These are phyloP conservation scores for Macquaria australasica DNA, from an alignment of 2,113 vertebrate species.

Conservation along the genomic window DNA sequence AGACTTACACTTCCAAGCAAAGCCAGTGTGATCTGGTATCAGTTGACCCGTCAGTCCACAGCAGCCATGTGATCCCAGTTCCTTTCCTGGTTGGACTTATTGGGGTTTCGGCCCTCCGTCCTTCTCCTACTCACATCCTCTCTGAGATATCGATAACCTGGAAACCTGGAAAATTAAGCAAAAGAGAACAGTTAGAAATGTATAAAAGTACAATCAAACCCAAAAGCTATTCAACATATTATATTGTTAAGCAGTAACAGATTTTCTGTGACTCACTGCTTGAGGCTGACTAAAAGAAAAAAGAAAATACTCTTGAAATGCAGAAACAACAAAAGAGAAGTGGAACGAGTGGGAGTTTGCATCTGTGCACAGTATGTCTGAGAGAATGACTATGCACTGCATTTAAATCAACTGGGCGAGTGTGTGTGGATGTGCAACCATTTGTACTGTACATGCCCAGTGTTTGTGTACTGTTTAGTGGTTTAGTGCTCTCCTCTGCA, in stretches of 20 bases:
- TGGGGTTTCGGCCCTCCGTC: conserved; percentile 31
- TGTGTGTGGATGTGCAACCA: neutral
- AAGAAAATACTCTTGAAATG: neutral
- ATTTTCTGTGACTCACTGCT: conserved; percentile 21
- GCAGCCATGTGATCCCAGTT: conserved; percentile 47
- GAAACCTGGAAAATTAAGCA: conserved; percentile 47
- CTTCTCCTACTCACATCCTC: conserved; percentile 64
- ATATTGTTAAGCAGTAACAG: neutral
- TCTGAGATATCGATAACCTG: neutral
- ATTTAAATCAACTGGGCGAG: conserved; percentile 30
- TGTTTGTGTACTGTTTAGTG: conserved; percentile 12
- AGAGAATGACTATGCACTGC: conserved; percentile 25
- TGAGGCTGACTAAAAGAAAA: conserved; percentile 9
- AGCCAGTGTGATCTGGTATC: conserved; percentile 63
- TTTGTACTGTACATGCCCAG: neutral
- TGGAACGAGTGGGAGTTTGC: conserved; percentile 35
- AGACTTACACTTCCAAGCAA: conserved; percentile 74
- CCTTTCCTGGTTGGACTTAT: conserved; percentile 22
- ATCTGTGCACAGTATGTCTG: conserved; percentile 30
- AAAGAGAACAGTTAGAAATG: neutral
- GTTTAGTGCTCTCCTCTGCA: neutral
- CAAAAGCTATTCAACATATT: neutral
- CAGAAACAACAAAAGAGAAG: conserved; percentile 24
- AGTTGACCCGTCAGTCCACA: conserved; percentile 72
- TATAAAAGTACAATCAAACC: neutral